Evolutionary conservation across 2,113 vertebrate species (phyloP).

Genomic region (Cyprinus carpio): DNA sequence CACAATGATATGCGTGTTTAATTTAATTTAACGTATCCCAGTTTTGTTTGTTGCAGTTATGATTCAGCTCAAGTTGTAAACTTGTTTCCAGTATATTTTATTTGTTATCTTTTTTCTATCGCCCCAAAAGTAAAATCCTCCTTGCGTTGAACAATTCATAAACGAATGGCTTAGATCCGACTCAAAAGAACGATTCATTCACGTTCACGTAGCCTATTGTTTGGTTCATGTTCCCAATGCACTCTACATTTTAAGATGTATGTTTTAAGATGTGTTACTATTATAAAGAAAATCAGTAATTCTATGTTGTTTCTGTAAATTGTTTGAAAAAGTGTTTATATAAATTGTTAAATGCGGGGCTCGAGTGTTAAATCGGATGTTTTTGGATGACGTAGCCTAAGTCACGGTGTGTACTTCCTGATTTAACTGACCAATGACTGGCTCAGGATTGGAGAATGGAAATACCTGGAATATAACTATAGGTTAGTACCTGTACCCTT

Average conservation of each 20-base stretch:
- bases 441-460: background rate
- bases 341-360: too few species aligned
- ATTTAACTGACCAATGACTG: slow-evolving; percentile 13
- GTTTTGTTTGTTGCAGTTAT: background rate
- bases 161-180: background rate
- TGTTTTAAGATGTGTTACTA: background rate
- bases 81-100: background rate
- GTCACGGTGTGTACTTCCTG: background rate
- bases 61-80: background rate
- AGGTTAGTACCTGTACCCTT: background rate
- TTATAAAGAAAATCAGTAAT: background rate
- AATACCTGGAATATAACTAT: background rate
- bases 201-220: background rate
- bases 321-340: too few species aligned
- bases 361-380: background rate
- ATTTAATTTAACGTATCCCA: background rate
- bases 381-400: background rate
- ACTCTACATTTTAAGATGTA: background rate
- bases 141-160: background rate
- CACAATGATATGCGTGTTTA: background rate
- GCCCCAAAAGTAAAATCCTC: background rate
- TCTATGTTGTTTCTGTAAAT: too few species aligned
- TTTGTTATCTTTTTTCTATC: background rate
- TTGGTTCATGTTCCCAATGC: background rate
- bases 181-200: background rate